Evolutionary conservation across 2,113 vertebrate species (phyloP).

Genomic region (Pluvianellus socialis): DNA sequence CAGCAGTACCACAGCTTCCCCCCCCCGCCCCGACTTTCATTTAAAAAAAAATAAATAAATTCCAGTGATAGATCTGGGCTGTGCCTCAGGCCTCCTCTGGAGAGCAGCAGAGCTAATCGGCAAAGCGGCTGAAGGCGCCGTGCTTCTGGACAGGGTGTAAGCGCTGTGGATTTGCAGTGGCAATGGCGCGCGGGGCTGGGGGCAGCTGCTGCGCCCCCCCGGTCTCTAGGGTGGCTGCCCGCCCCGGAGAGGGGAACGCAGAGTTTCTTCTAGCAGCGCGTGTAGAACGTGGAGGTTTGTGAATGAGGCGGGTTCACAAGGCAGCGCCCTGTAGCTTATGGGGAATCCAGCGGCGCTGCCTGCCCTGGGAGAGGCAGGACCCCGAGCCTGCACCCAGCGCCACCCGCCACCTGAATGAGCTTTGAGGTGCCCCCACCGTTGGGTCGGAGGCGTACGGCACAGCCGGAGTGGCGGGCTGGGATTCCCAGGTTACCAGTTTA

Average conservation of each 20-base stretch:
- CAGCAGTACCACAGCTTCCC: neutral
- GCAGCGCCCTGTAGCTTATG: fast-evolving
- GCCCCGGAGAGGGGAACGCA: neutral
- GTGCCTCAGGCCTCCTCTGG: neutral
- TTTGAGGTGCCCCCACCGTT: neutral
- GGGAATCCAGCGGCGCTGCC: neutral
- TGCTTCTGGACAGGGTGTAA: neutral
- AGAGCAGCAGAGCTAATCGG: neutral
- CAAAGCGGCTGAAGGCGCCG: neutral
- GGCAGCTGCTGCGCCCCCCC: neutral
- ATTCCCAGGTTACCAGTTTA: neutral
- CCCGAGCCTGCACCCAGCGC: neutral
- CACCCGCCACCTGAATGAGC: fast-evolving
- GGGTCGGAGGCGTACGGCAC: neutral
- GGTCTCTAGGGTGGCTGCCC: neutral
- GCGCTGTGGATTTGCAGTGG: no score
- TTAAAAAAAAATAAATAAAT: neutral
- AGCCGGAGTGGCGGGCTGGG: neutral
- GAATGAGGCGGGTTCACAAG: fast-evolving
- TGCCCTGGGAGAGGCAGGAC: neutral
- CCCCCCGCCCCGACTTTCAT: neutral
- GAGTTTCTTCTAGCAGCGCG: neutral
- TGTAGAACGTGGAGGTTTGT: fast-evolving
- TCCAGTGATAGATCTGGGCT: neutral
- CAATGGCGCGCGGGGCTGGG: no score